Conservation (phyloP, 1,140 invertebrate genomes). For the Gryon sp. region DNA sequence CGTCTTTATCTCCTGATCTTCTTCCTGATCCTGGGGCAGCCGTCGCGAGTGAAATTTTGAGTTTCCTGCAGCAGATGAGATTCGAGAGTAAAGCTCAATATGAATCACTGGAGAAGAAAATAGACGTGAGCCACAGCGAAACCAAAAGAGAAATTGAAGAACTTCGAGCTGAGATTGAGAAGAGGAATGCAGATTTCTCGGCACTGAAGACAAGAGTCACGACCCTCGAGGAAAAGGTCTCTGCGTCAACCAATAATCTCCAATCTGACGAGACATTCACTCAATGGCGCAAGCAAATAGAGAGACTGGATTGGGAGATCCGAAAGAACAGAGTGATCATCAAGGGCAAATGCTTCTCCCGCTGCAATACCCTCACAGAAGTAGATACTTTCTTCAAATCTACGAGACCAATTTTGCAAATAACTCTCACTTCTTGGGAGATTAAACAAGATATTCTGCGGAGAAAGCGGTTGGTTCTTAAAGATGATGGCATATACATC, state of each 20-base stretch:
- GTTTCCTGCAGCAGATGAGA: no score
- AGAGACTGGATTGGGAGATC: neutral
- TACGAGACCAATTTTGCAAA: neutral
- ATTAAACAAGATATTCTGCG: neutral
- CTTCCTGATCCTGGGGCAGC: no score
- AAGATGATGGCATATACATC: neutral
- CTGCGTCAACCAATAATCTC: no score
- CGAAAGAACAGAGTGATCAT: conserved; percentile 5
- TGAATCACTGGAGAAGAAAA: no score
- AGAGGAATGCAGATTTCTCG: neutral
- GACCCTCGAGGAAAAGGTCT: neutral
- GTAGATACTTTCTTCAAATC: neutral
- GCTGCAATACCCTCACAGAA: neutral
- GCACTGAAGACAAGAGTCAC: neutral
- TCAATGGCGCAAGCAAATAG: neutral
- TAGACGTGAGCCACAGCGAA: no score
- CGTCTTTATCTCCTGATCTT: no score
- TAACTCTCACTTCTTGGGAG: neutral
- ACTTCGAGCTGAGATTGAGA: neutral
- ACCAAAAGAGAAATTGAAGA: conserved; percentile 4
- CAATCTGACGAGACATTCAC: neutral
- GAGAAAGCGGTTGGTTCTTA: neutral
- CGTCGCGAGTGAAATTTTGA: no score
- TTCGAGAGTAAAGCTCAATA: no score
- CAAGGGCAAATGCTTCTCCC: neutral